A percentile compares a stretch with the other conserved stretches of the same genome.
Evolutionary conservation across 2,888 invertebrate genomes (phyloP).

Genomic region (Plagodis dolabraria): DNA sequence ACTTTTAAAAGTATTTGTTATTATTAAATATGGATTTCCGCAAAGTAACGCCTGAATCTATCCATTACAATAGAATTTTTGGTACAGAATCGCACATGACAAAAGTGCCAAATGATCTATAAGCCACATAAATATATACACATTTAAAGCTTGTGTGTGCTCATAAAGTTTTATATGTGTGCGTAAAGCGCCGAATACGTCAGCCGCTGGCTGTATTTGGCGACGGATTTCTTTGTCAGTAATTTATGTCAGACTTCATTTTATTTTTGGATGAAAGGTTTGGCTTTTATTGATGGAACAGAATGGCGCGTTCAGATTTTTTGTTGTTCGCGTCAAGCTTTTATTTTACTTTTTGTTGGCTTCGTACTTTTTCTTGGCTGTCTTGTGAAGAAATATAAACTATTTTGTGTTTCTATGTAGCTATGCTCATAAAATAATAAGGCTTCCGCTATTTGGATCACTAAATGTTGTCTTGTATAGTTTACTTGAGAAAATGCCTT

Average conservation of each 20-base stretch:
- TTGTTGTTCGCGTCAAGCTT: slow-evolving; percentile 1
- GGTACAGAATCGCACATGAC: too few species aligned
- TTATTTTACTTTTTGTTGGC: not conserved
- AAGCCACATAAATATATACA: slow-evolving; percentile 18
- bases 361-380: not conserved
- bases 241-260: slow-evolving; percentile 16
- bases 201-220: slow-evolving; percentile 9
- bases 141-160: slow-evolving; percentile 22
- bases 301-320: slow-evolving; percentile 3
- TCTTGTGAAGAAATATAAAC: too few species aligned
- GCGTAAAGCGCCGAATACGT: slow-evolving; percentile 20
- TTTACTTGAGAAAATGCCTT: too few species aligned
- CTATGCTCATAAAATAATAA: too few species aligned
- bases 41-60: too few species aligned
- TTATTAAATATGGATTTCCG: too few species aligned
- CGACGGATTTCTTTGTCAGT: slow-evolving; percentile 11
- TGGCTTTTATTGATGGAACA: slow-evolving; percentile 11
- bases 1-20: too few species aligned
- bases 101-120: too few species aligned
- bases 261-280: slow-evolving; percentile 20
- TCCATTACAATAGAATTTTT: too few species aligned
- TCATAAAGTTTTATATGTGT: slow-evolving; percentile 29
- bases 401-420: too few species aligned
- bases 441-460: too few species aligned
- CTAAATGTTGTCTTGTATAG: too few species aligned